Evolutionary conservation across 2,113 vertebrate species (phyloP).

Genomic region (Genyomyrus donnyi): DNA sequence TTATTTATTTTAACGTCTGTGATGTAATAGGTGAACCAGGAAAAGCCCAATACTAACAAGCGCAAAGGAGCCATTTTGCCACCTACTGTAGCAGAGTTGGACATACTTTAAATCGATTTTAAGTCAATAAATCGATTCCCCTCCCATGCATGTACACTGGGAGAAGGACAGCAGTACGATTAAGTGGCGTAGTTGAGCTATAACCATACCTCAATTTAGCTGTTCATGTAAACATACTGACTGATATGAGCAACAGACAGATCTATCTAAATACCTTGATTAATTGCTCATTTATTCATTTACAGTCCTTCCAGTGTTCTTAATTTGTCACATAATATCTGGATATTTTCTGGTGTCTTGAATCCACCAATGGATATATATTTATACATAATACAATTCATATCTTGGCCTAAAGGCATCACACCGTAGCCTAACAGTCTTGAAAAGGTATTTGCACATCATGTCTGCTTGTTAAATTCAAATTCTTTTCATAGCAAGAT

Average conservation of each 20-base stretch:
- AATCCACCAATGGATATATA: background rate
- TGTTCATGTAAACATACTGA: too few species aligned
- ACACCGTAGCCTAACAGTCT: background rate
- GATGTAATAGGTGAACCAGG: too few species aligned
- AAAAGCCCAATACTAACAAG: too few species aligned
- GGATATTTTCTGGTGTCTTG: background rate
- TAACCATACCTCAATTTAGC: too few species aligned
- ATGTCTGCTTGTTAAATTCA: background rate
- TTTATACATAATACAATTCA: background rate
- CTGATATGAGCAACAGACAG: background rate
- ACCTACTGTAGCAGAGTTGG: too few species aligned
- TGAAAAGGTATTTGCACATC: background rate
- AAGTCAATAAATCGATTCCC: too few species aligned
- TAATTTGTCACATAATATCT: background rate
- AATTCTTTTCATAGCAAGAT: background rate
- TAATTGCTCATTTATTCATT: background rate
- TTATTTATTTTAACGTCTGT: too few species aligned
- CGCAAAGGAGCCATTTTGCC: too few species aligned
- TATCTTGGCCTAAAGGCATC: background rate
- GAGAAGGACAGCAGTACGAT: too few species aligned
- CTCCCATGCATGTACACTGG: too few species aligned
- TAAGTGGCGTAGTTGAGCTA: too few species aligned
- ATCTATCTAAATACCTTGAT: background rate
- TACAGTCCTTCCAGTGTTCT: background rate
- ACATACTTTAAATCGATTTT: too few species aligned